Conservation (phyloP, 2,888 invertebrate genomes). For the Aphrophora alni region DNA sequence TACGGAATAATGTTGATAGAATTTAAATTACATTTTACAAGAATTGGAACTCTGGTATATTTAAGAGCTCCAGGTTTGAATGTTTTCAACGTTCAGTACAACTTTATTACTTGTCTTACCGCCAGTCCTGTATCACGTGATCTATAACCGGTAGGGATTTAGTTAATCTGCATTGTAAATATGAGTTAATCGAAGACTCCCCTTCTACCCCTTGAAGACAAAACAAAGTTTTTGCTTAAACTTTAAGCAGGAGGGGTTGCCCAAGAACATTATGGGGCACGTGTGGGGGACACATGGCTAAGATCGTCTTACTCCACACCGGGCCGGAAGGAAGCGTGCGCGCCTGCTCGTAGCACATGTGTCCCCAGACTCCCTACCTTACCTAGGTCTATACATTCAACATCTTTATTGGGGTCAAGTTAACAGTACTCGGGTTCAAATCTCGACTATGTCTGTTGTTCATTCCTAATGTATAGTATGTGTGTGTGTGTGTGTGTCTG, state of each 20-base stretch:
- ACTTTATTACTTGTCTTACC: background rate
- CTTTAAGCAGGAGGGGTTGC: background rate
- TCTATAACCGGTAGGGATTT: background rate
- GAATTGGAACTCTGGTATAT: too few relatives aligned
- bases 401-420: background rate
- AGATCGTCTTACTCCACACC: slow-evolving; percentile 13
- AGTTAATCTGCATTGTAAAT: background rate
- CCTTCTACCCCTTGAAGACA: slow-evolving; percentile 9
- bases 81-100: background rate
- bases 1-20: too few relatives aligned
- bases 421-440: background rate
- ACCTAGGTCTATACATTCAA: background rate
- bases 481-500: too few relatives aligned
- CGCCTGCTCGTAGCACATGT: too few relatives aligned
- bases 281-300: slow-evolving; percentile 32
- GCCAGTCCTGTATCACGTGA: too few relatives aligned
- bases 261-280: slow-evolving; percentile 4
- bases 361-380: slow-evolving; percentile 18
- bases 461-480: too few relatives aligned
- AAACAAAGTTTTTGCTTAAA: background rate
- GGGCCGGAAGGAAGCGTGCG: slow-evolving; percentile 32
- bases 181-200: background rate
- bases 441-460: background rate
- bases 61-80: too few relatives aligned
- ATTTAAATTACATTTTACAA: too few relatives aligned